Percentiles rank a stretch among this genome's conserved stretches.
phyloP scores from a whole-genome alignment of 2,113 vertebrate genomes.

The Odontesthes bonariensis region DNA sequence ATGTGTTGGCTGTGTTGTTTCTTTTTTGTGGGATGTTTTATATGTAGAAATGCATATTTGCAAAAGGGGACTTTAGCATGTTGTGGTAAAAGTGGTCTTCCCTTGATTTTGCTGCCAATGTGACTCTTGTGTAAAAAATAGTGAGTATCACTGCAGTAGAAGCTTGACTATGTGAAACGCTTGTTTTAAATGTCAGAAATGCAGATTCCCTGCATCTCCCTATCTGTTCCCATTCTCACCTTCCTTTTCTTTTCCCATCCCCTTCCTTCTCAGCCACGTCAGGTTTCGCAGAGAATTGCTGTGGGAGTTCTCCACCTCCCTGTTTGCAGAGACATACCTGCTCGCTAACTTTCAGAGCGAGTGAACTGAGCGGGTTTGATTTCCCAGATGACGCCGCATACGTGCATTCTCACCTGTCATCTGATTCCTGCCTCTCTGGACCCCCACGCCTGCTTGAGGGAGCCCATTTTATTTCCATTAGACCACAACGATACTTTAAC shows the following conservation, averaged over 20 bases:
- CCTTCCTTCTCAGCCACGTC: slow-evolving; percentile 51
- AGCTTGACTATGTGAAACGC: slow-evolving; percentile 71
- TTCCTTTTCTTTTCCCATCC: slow-evolving; percentile 43
- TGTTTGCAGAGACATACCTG: slow-evolving; percentile 70
- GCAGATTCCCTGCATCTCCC: slow-evolving; percentile 65
- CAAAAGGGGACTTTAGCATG: no score
- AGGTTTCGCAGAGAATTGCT: slow-evolving; percentile 70
- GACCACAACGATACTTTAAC: slow-evolving; percentile 48
- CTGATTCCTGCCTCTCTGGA: slow-evolving; percentile 55
- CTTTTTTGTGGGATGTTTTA: no score
- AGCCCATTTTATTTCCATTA: slow-evolving; percentile 70
- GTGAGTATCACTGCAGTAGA: no score
- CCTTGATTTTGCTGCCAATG: no score
- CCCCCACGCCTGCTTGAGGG: slow-evolving; percentile 55
- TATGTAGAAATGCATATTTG: no score
- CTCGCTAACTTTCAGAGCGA: slow-evolving; percentile 69
- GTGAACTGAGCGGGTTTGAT: slow-evolving; percentile 73
- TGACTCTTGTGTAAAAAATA: no score
- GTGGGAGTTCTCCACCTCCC: slow-evolving; percentile 68
- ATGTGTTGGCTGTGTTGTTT: no score
- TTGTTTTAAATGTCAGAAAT: slow-evolving; percentile 67
- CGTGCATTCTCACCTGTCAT: slow-evolving; percentile 68
- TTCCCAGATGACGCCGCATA: slow-evolving; percentile 74
- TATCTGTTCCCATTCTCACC: slow-evolving; percentile 83
- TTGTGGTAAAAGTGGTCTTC: no score